Base-by-base conservation (phyloP, 1,140 invertebrate species). In the Drosophila sturtevanti region DNA sequence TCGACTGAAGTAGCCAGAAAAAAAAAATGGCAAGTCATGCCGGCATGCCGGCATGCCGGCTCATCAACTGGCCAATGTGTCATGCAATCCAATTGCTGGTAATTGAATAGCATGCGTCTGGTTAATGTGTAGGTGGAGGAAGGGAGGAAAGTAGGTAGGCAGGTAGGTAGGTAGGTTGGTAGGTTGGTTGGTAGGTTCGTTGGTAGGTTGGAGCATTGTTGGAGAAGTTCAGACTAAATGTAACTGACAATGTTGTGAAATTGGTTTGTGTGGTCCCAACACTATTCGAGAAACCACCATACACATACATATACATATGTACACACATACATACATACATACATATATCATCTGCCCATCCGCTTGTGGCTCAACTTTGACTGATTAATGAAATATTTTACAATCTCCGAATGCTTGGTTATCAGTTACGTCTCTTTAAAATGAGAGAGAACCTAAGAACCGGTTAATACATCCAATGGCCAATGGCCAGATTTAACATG, bases 221-320 rank as follows among this genome's bases (percentile, higher is more conserved):
- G 27, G 11, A 16, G 22, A 35, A 12, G 18, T 0, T 18, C 24
- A 2, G 10, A 21, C 41, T 22, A 24, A 67, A 18, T 48, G 48
- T 63, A 59, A 61, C 64, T 68, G 64, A 72, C 78, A 87, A 87
- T 76, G 79, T 87, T 85, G 82, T 64, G 68, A 81, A 81, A 81
- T 81, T 71, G 27, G 37, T 37, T 54, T 38, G 48, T 44, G 37
- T 55, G 52, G 52, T 34, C 52, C 54, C 54, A 24, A 41, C 11
- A 44, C 48, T 9, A 48, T 2, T 9, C 41, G 41, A 21, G 27
- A 44, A 48, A 64, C 2, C 35, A 35, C 16, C n/a, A n/a, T n/a
- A n/a, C n/a, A n/a, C n/a, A n/a, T n/a, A n/a, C n/a, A n/a, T n/a
- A n/a, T n/a, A n/a, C n/a, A n/a, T n/a, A n/a, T n/a, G n/a, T n/a